Percentiles rank a stretch among this genome's conserved stretches.
phyloP scores from a whole-genome alignment of 2,888 invertebrate genomes.

The Leptogaster cylindrica region DNA sequence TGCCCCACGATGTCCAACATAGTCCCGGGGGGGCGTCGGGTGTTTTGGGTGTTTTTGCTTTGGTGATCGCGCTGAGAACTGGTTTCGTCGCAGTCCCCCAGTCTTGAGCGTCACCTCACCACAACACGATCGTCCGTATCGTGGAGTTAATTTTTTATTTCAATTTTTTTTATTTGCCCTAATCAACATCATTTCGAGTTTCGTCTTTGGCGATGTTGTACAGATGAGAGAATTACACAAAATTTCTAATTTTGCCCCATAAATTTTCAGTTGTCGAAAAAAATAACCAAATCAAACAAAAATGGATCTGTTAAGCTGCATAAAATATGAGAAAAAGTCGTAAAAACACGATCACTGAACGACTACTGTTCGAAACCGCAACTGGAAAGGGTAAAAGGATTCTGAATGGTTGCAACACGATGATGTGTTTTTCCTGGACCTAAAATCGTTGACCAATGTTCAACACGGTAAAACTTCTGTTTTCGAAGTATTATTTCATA shows the following conservation, averaged over 20 bases:
- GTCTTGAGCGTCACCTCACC: conserved; percentile 23
- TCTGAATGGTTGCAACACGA: too few species aligned
- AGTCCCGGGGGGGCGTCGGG: conserved; percentile 6
- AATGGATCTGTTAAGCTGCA: conserved; percentile 11
- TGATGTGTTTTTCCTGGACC: neutral
- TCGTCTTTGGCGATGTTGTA: conserved; percentile 20
- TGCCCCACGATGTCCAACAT: conserved; percentile 26
- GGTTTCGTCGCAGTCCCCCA: conserved; percentile 13
- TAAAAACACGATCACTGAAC: neutral
- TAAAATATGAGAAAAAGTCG: conserved; percentile 1
- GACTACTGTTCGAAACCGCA: conserved; percentile 4
- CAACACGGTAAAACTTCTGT: neutral
- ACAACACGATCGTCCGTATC: too few species aligned
- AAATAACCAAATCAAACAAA: conserved; percentile 10
- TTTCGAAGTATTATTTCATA: neutral
- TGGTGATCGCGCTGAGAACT: neutral
- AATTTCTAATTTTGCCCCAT: conserved; percentile 46
- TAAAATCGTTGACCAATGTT: neutral
- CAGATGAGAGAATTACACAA: conserved; percentile 43
- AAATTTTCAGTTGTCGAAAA: conserved; percentile 42
- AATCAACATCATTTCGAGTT: neutral
- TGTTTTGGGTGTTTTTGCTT: conserved; percentile 27
- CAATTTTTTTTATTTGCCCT: neutral
- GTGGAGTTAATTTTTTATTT: neutral
- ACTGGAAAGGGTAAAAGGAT: neutral